A percentile compares a stretch with the other conserved stretches of the same genome.
Evolutionary conservation across 2,888 invertebrate genomes (phyloP).

Genomic region (Osedax frankpressi): DNA sequence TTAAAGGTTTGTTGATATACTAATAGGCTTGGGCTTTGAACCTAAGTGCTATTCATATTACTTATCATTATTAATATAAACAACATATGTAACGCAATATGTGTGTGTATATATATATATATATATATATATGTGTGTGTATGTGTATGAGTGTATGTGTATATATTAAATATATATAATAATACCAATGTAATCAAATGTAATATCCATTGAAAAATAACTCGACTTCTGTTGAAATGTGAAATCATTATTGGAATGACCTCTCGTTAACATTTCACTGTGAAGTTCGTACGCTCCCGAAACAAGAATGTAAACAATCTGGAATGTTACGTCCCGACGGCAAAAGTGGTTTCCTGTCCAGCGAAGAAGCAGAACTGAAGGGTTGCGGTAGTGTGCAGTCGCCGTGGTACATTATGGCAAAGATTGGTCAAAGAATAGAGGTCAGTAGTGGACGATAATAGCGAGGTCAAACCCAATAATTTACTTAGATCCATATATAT

Average conservation of each 20-base stretch:
- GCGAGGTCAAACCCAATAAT: no score
- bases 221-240: slow-evolving; percentile 14
- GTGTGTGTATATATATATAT: slow-evolving; percentile 17
- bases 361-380: slow-evolving; percentile 17
- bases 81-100: no score
- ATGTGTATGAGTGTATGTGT: slow-evolving; percentile 8
- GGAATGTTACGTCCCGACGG: background rate
- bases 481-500: no score
- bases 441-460: no score
- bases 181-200: no score
- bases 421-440: slow-evolving; percentile 16
- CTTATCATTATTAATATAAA: background rate
- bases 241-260: slow-evolving; percentile 1
- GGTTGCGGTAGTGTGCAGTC: slow-evolving; percentile 12
- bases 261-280: slow-evolving; percentile 9
- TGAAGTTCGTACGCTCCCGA: background rate
- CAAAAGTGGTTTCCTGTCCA: slow-evolving; percentile 15
- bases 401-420: slow-evolving; percentile 16
- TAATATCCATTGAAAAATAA: background rate
- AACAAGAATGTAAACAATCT: background rate
- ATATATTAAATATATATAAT: no score
- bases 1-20: slow-evolving; percentile 10
- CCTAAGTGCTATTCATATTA: background rate
- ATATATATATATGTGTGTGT: slow-evolving; percentile 16
- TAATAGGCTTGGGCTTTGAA: background rate